These are phyloP conservation scores for Xenopus laevis DNA, from an alignment of 2,113 vertebrate genomes.

Conservation along the genomic window DNA sequence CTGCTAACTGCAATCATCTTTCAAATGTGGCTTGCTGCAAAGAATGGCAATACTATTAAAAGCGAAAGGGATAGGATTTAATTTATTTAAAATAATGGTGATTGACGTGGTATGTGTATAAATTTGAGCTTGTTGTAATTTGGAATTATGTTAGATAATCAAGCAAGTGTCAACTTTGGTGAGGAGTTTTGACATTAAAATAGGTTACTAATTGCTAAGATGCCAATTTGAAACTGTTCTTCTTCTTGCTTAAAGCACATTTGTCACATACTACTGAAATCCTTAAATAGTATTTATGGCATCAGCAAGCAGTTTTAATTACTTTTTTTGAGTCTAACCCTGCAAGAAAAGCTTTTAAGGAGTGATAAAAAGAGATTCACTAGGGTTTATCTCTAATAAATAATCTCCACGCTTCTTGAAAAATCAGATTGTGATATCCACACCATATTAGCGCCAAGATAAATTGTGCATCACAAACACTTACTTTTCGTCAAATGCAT, in stretches of 20 bases:
- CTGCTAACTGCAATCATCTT: slow-evolving; percentile 20
- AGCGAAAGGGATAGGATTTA: slow-evolving; percentile 12
- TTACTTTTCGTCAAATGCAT: slow-evolving; percentile 23
- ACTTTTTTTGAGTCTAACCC: neutral
- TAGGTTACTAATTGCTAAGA: neutral
- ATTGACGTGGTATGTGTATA: slow-evolving; percentile 4
- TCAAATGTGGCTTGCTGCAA: neutral
- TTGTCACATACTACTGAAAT: neutral
- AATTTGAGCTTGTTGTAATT: slow-evolving; percentile 9
- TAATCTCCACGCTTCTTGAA: slow-evolving; percentile 33
- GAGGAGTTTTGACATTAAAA: slow-evolving; percentile 27
- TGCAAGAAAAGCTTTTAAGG: slow-evolving; percentile 30
- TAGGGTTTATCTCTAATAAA: slow-evolving; percentile 33
- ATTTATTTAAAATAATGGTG: slow-evolving; percentile 29
- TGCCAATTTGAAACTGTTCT: neutral
- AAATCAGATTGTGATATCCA: slow-evolving; percentile 36
- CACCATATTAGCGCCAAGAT: slow-evolving; percentile 14
- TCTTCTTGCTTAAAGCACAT: neutral
- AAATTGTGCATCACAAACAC: slow-evolving; percentile 23
- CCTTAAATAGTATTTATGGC: slow-evolving; percentile 21
- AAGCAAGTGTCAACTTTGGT: slow-evolving; percentile 23
- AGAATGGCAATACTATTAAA: slow-evolving; percentile 4
- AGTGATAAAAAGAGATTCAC: neutral
- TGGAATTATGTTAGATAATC: slow-evolving; percentile 12
- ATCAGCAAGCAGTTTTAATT: slow-evolving; percentile 12